Evolutionary conservation across 1,140 invertebrate species (phyloP).

Genomic region (Wasmannia auropunctata): DNA sequence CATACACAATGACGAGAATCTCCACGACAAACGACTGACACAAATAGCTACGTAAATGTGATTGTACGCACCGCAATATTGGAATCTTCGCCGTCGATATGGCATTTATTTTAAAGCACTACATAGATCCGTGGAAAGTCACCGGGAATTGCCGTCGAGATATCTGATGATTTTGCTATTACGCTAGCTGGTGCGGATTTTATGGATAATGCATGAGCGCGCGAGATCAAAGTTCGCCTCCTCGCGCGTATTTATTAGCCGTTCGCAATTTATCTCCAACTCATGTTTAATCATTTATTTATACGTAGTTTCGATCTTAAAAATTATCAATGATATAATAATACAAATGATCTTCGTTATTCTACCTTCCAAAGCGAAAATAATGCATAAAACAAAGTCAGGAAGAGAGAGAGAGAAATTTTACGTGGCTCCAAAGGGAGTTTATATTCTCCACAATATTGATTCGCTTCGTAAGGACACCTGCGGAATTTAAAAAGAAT

Average conservation of each 20-base stretch:
- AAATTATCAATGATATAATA: neutral
- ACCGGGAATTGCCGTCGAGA: conserved; percentile 61
- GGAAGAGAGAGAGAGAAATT: neutral
- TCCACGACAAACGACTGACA: conserved; percentile 43
- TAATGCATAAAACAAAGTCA: neutral
- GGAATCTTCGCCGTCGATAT: conserved; percentile 56
- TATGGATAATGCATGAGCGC: conserved; percentile 68
- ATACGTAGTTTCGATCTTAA: neutral
- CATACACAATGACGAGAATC: conserved; percentile 20
- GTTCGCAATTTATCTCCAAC: neutral
- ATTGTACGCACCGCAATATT: conserved; percentile 57
- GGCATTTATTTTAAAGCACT: conserved; percentile 63
- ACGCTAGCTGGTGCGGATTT: conserved; percentile 45
- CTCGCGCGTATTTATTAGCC: conserved; percentile 21
- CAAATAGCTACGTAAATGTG: conserved; percentile 62
- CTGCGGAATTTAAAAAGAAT: conserved; percentile 43
- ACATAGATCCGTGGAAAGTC: conserved; percentile 3
- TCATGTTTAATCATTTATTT: neutral
- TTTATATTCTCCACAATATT: conserved; percentile 37
- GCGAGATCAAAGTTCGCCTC: conserved; percentile 10
- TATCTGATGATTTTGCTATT: conserved; percentile 59
- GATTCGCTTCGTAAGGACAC: conserved; percentile 20
- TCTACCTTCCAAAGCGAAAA: neutral
- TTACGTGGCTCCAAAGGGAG: neutral
- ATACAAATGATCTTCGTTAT: neutral